Percentiles rank a stretch among this genome's conserved stretches.
phyloP scores from a whole-genome alignment of 2,113 vertebrate species.

The Psettodes erumei region DNA sequence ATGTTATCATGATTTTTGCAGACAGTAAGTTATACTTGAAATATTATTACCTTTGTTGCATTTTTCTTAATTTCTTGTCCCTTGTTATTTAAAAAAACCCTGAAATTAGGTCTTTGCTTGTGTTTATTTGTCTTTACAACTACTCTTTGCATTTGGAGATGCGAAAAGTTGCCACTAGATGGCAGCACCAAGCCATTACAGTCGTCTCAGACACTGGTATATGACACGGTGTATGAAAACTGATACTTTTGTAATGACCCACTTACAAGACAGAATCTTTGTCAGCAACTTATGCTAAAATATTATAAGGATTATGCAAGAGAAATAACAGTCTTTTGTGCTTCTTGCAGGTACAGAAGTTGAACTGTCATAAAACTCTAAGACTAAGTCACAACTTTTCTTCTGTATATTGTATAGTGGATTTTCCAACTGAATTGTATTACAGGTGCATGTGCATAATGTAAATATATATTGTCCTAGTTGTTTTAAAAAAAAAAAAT shows the following conservation, averaged over 20 bases:
- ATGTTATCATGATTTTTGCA: not conserved
- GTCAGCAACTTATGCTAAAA: not conserved
- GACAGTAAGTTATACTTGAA: not conserved
- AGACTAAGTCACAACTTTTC: too few species aligned
- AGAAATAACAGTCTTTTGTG: too few species aligned
- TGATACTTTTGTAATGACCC: not conserved
- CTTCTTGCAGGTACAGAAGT: not conserved
- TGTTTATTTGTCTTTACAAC: too few species aligned
- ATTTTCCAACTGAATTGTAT: too few species aligned
- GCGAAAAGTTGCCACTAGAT: slow-evolving; percentile 27
- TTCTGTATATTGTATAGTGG: too few species aligned
- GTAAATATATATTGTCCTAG: too few species aligned
- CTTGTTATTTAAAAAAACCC: not conserved
- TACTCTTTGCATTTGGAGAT: too few species aligned
- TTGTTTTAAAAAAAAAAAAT: too few species aligned
- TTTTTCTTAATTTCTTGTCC: not conserved
- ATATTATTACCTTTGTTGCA: not conserved
- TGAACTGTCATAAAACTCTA: not conserved
- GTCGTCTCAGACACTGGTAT: too few species aligned
- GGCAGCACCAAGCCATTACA: not conserved
- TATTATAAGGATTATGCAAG: too few species aligned
- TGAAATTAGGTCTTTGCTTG: not conserved
- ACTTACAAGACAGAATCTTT: not conserved
- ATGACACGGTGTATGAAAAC: not conserved
- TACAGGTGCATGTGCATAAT: too few species aligned